Base-by-base conservation (phyloP, 2,888 invertebrate species). In the Archips crataeganus region DNA sequence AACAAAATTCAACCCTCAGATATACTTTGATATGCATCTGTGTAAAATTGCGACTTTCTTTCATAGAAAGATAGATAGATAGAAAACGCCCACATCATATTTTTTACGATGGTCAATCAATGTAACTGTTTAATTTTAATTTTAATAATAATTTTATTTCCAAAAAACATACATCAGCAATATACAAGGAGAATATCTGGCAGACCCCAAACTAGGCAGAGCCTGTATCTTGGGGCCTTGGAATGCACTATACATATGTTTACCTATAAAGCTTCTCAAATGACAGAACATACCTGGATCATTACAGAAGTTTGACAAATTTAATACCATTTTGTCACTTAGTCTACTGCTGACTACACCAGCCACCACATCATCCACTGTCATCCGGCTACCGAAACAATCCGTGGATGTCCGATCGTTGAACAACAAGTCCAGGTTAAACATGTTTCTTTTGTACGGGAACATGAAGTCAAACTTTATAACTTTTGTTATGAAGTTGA, bases 381-480 rank as follows among this genome's bases (percentile, higher is more conserved):
- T 87, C 2, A 84, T 76, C 45, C 75, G 63, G 23, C 77, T 83
- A 5, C 85, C 85, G 81, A 94, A 93, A 59, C 87, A 85, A 3
- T 94, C 91, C 0, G 65, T 66, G 0, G 93, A 90, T 5, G 78
- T 84, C 75, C 87, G 92, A 68, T 92, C 90, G 80, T 93, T 90
- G 63, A 93, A 89, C 8, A 93, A 75, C 49, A 94, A 79, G 63
- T 93, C 91, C 59, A 94, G 76, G 75, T 85, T 90, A 47, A 81
- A 90, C 92, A 92, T 92, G 63, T 81, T 90, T 49, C 88, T 85
- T 73, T 85, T 80, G 61, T 85, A 87, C 0, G 90, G 89, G 74
- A 94, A 92, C 83, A 92, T 85, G 70, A 93, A 94, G 72, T 93
- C 93, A 13, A 85, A 78, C 77, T 88, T 90, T 45, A 92, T 83